phyloP scores from a whole-genome alignment of 2,797 vertebrate genomes.

The Danio albolineatus region DNA sequence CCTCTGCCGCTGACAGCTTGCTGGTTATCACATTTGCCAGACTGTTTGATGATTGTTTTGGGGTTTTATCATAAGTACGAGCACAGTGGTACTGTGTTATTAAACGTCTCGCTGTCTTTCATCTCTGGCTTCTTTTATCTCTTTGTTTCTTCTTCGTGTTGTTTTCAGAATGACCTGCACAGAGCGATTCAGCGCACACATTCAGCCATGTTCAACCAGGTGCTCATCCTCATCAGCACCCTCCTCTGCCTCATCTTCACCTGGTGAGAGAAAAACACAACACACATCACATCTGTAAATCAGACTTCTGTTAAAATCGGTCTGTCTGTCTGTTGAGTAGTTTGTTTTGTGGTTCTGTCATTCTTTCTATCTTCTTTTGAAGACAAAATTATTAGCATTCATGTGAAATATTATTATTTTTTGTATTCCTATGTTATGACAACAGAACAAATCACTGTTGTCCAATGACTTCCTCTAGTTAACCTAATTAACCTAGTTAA shows the following conservation, averaged over 20 bases:
- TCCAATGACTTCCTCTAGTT: too few relatives aligned
- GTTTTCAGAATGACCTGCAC: slow-evolving; percentile 84
- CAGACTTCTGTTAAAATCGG: too few relatives aligned
- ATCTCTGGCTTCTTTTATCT: slow-evolving; percentile 19
- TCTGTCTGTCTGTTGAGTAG: too few relatives aligned
- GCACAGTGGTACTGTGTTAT: not conserved
- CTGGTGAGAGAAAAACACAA: slow-evolving; percentile 73
- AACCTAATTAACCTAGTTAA: too few relatives aligned
- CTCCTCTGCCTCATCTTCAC: slow-evolving; percentile 89
- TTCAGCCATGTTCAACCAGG: slow-evolving; percentile 90
- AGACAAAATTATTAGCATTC: too few relatives aligned
- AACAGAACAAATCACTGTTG: too few relatives aligned
- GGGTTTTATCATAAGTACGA: not conserved
- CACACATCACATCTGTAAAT: too few relatives aligned
- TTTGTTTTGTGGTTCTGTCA: too few relatives aligned
- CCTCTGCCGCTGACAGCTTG: slow-evolving; percentile 1
- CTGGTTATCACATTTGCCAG: slow-evolving; percentile 17
- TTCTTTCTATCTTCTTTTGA: too few relatives aligned
- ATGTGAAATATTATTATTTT: too few relatives aligned
- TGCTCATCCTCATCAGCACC: slow-evolving; percentile 88
- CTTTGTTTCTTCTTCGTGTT: slow-evolving; percentile 24
- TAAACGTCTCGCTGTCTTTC: not conserved
- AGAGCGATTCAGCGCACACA: slow-evolving; percentile 86
- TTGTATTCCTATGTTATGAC: too few relatives aligned
- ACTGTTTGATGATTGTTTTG: not conserved